These are phyloP conservation scores for Tuberolachnus salignus DNA, from an alignment of 2,888 invertebrate genomes.

Conservation along the genomic window DNA sequence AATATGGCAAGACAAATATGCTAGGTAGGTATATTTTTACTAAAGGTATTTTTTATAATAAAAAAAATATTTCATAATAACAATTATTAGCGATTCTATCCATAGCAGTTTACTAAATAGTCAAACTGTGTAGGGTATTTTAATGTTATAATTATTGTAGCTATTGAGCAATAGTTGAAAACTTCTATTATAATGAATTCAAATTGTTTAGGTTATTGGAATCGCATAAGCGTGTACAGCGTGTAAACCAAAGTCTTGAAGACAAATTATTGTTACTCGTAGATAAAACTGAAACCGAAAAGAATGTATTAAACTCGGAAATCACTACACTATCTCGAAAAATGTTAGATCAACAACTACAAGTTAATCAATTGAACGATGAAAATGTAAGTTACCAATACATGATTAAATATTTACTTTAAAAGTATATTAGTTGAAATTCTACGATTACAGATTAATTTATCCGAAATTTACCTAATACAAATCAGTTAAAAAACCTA, in stretches of 20 bases:
- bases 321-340: slow-evolving; percentile 83
- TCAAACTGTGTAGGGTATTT: too few relatives aligned
- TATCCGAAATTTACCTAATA: too few relatives aligned
- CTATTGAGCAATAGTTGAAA: too few relatives aligned
- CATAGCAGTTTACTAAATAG: too few relatives aligned
- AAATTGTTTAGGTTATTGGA: slow-evolving; percentile 73
- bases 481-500: too few relatives aligned
- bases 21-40: slow-evolving; percentile 67
- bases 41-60: not conserved
- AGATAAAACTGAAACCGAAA: slow-evolving; percentile 89
- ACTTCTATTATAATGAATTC: too few relatives aligned
- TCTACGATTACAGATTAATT: too few relatives aligned
- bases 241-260: slow-evolving; percentile 91
- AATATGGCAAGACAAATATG: slow-evolving; percentile 92
- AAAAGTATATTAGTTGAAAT: too few relatives aligned
- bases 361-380: slow-evolving; percentile 80
- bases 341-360: slow-evolving; percentile 83
- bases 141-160: too few relatives aligned
- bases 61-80: not conserved
- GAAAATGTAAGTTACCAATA: slow-evolving; percentile 74
- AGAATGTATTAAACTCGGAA: slow-evolving; percentile 83
- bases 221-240: slow-evolving; percentile 90
- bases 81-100: too few relatives aligned
- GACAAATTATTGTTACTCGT: slow-evolving; percentile 91
- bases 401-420: not conserved